These are phyloP conservation scores for Baronia brevicornis DNA, from an alignment of 2,888 invertebrate genomes.

Conservation along the genomic window DNA sequence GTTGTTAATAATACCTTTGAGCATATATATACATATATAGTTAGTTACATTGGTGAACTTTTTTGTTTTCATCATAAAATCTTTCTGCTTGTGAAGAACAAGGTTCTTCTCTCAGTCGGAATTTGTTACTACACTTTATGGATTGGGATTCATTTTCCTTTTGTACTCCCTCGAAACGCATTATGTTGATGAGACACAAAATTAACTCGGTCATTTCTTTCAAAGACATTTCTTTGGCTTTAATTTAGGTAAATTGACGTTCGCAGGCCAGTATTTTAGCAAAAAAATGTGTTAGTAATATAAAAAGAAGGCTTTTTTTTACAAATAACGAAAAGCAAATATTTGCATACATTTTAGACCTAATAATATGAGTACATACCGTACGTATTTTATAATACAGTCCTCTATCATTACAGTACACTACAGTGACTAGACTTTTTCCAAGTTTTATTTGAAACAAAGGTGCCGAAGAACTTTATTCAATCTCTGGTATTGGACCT, in stretches of 20 bases:
- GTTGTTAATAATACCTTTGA: constrained; percentile 25
- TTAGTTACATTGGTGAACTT: constrained; percentile 41
- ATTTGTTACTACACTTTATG: constrained; percentile 45
- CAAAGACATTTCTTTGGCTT: constrained; percentile 15
- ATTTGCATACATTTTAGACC: too few relatives aligned
- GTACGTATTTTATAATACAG: too few relatives aligned
- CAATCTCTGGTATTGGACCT: constrained; percentile 17
- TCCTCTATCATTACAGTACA: too few relatives aligned
- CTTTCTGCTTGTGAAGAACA: constrained; percentile 42
- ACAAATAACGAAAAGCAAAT: too few relatives aligned
- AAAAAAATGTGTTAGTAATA: too few relatives aligned
- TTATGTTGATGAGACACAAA: constrained; percentile 40
- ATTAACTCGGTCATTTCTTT: constrained; percentile 28
- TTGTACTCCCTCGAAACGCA: constrained; percentile 34
- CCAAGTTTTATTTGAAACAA: too few relatives aligned
- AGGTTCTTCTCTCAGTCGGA: constrained; percentile 42
- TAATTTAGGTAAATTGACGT: constrained; percentile 17
- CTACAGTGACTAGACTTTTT: too few relatives aligned
- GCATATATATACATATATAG: too few relatives aligned
- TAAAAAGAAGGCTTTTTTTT: too few relatives aligned
- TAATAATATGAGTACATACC: too few relatives aligned
- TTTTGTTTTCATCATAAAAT: constrained; percentile 49
- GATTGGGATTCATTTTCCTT: constrained; percentile 43
- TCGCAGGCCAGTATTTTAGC: constrained; percentile 3
- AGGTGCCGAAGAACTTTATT: constrained; percentile 26